Base-by-base conservation (phyloP, 2,797 vertebrate genomes). In the Todus mexicanus region DNA sequence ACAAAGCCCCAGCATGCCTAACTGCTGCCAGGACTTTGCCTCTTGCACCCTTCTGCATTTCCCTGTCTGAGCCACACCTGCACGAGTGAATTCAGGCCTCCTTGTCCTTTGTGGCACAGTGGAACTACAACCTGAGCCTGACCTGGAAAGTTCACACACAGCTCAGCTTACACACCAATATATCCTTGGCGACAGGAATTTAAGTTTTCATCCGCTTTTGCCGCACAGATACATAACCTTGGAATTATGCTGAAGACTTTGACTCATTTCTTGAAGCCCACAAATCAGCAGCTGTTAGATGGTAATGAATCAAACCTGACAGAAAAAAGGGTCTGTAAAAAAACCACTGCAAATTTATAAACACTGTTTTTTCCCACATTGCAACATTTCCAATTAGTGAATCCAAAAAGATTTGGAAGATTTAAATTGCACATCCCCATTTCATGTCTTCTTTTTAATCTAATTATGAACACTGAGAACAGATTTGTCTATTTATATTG, bases 261-360 rank as follows among this genome's bases (percentile, higher is more conserved):
- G 6, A 82, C n/a, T 91, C 3, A 1, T 77, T 80, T 77, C 84
- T 42, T 87, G 78, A 91, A 91, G 81, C 57, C 65, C 22, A 43
- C 78, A 82, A 60, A 68, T 31, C 71, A 79, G 82, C 87, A 89
- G 75, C 75, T 95, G 75, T 82, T 72, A 77, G 45, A 83, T 51
- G 48, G 45, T 29, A 80, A 47, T 69, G 65, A 92, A 93, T 92
- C 42, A 74, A 71, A 31, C 25, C 43, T 33, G 17, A 45, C 37
- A 71, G 45, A 60, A 80, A 93, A 81, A 80, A 65, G 5, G 14
- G 10, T 64, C 61, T 84, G 22, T 70, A 83, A 85, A 84, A 73
- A 84, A 93, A 82, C 8, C 27, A 47, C 37, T 80, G 57, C 5
- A 40, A 68, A 70, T 92, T 83, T 61, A 69, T 82, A 90, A 93